These are phyloP conservation scores for Hyla sarda DNA, from an alignment of 2,113 vertebrate species.

Conservation along the genomic window DNA sequence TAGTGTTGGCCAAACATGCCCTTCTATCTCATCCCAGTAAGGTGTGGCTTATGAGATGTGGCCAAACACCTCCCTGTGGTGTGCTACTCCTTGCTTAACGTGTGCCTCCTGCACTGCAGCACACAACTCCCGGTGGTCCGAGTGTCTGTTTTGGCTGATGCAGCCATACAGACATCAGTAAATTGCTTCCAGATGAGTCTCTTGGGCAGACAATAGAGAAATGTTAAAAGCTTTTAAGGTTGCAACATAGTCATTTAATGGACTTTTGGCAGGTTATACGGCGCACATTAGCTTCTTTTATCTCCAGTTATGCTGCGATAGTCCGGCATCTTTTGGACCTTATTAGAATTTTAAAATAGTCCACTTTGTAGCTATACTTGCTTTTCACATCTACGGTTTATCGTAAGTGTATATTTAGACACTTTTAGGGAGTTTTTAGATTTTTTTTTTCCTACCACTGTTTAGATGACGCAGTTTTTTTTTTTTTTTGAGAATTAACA, in stretches of 20 bases:
- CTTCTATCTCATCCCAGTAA: constrained; percentile 8
- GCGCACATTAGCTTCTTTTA: background rate
- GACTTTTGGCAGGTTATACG: constrained; percentile 36
- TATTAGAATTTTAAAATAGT: background rate
- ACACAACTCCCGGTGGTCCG: constrained; percentile 48
- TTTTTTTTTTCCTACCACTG: background rate
- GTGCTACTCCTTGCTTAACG: background rate
- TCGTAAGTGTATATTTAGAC: background rate
- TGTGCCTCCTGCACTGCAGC: constrained; percentile 19
- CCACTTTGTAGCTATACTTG: background rate
- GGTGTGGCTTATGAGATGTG: constrained; percentile 34
- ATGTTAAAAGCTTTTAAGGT: constrained; percentile 33
- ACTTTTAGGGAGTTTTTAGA: too few relatives aligned
- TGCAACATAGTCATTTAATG: background rate
- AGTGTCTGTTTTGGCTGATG: constrained; percentile 46
- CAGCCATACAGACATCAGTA: constrained; percentile 37
- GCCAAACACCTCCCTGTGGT: constrained; percentile 12
- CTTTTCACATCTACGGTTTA: background rate
- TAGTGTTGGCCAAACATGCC: background rate
- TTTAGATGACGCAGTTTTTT: too few relatives aligned
- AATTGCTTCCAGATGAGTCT: constrained; percentile 59
- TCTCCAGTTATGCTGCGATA: background rate
- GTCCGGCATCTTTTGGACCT: background rate
- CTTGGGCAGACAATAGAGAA: constrained; percentile 45
- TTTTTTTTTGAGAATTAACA: too few relatives aligned